Conservation (phyloP, 2,797 vertebrate species). For the Caiman crocodilus region DNA sequence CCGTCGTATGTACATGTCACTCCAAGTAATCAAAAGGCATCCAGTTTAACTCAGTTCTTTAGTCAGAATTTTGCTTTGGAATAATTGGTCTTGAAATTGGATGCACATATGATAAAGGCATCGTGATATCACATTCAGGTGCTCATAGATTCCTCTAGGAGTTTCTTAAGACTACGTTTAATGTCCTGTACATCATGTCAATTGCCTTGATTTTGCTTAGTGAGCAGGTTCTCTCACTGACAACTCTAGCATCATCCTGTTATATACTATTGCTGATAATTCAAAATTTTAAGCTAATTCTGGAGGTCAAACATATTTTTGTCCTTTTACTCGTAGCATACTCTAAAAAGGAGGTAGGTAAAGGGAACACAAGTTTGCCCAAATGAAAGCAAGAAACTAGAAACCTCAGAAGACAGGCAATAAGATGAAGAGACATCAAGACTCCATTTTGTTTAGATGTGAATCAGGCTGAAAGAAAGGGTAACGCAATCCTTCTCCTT, state of each 20-base stretch:
- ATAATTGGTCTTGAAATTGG: background rate
- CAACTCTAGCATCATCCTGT: background rate
- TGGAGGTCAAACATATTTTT: background rate
- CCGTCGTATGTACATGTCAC: background rate
- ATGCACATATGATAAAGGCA: background rate
- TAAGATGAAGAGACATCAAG: background rate
- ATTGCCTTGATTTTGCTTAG: background rate
- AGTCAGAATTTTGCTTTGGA: background rate
- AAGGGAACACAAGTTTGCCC: no score
- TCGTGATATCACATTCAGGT: background rate
- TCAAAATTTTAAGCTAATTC: rapidly evolving
- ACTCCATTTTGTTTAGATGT: background rate
- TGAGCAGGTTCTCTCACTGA: background rate
- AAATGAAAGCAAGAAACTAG: background rate
- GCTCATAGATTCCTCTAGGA: background rate
- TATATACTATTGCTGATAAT: background rate
- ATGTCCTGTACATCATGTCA: background rate
- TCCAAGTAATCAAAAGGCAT: background rate
- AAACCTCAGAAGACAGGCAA: background rate
- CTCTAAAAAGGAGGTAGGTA: rapidly evolving
- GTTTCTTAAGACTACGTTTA: background rate
- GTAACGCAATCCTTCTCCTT: background rate
- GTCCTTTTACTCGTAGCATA: background rate
- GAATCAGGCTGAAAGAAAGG: background rate
- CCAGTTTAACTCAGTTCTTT: background rate